phyloP scores from a whole-genome alignment of 2,797 vertebrate species.

The Cynodonichthys magdalenae region DNA sequence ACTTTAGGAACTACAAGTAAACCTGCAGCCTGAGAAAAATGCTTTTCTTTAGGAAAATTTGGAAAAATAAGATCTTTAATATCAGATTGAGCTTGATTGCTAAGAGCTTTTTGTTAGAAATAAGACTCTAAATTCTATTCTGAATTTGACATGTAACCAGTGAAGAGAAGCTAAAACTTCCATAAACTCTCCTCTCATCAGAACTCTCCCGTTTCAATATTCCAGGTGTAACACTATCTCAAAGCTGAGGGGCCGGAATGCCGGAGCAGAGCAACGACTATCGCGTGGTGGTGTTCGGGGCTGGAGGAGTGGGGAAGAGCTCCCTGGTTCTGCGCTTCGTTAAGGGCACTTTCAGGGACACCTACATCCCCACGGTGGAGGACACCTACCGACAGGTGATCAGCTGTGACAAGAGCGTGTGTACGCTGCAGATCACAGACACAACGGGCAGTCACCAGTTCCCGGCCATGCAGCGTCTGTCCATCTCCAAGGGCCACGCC shows the following conservation, averaged over 20 bases:
- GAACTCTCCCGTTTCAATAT: background rate
- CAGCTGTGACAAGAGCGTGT: constrained; percentile 97
- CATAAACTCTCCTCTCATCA: too few relatives aligned
- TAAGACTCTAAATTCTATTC: background rate
- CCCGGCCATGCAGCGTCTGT: constrained; percentile 96
- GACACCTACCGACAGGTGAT: constrained; percentile 98
- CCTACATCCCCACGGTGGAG: constrained; percentile 97
- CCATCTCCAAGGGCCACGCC: constrained; percentile 96
- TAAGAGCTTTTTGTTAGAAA: too few relatives aligned
- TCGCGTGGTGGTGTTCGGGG: constrained; percentile 95
- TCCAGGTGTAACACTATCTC: constrained; percentile 76
- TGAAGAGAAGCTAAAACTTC: too few relatives aligned
- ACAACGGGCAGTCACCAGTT: constrained; percentile 97
- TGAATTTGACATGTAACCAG: background rate
- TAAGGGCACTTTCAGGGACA: constrained; percentile 95
- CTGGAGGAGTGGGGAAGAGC: constrained; percentile 95
- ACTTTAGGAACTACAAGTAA: too few relatives aligned
- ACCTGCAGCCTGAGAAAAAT: too few relatives aligned
- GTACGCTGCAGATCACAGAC: constrained; percentile 96
- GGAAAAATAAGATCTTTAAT: too few relatives aligned
- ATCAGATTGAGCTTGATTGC: too few relatives aligned
- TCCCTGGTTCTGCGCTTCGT: constrained; percentile 96
- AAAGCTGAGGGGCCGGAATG: constrained; percentile 84
- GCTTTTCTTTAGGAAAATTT: too few relatives aligned
- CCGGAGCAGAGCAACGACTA: constrained; percentile 97